Percentiles rank a stretch among this genome's conserved stretches.
Conservation (phyloP, 2,113 vertebrate species). For the Channa argus region DNA sequence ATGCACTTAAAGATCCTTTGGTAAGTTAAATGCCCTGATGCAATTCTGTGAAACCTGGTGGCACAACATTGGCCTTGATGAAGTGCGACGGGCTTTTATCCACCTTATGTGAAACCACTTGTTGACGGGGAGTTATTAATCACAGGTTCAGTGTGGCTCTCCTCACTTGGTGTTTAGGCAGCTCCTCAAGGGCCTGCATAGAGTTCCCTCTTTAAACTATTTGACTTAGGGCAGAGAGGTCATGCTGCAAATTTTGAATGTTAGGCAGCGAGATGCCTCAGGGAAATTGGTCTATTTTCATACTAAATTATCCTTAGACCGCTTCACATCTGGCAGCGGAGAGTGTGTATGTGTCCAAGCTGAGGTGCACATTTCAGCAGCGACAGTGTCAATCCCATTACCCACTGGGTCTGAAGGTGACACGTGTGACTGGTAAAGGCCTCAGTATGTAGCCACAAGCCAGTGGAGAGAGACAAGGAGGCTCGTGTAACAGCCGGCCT, state of each 20-base stretch:
- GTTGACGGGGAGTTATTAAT: slow-evolving; percentile 67
- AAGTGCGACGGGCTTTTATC: slow-evolving; percentile 52
- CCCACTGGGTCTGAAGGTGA: slow-evolving; percentile 40
- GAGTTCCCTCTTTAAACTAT: not conserved
- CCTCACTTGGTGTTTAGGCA: slow-evolving; percentile 55
- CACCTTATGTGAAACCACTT: slow-evolving; percentile 65
- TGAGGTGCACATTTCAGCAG: slow-evolving; percentile 76
- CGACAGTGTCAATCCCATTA: slow-evolving; percentile 66
- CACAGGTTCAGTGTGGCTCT: slow-evolving; percentile 65
- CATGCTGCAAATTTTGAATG: not conserved
- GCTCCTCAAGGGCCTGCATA: not conserved
- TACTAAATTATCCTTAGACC: not conserved
- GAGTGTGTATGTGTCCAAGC: slow-evolving; percentile 25
- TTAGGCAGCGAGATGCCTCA: not conserved
- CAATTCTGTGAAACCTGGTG: not conserved
- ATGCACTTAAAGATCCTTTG: slow-evolving; percentile 66
- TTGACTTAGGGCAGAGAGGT: slow-evolving; percentile 9
- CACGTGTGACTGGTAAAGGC: slow-evolving; percentile 54
- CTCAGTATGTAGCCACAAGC: slow-evolving; percentile 7
- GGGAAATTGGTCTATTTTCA: not conserved
- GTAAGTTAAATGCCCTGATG: slow-evolving; percentile 31
- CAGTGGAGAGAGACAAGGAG: slow-evolving; percentile 1
- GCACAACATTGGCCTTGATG: slow-evolving; percentile 58
- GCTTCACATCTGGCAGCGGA: not conserved
- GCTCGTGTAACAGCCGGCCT: slow-evolving; percentile 39